Evolutionary conservation across 1,140 invertebrate species (phyloP).

Genomic region (Heliconius nattereri): DNA sequence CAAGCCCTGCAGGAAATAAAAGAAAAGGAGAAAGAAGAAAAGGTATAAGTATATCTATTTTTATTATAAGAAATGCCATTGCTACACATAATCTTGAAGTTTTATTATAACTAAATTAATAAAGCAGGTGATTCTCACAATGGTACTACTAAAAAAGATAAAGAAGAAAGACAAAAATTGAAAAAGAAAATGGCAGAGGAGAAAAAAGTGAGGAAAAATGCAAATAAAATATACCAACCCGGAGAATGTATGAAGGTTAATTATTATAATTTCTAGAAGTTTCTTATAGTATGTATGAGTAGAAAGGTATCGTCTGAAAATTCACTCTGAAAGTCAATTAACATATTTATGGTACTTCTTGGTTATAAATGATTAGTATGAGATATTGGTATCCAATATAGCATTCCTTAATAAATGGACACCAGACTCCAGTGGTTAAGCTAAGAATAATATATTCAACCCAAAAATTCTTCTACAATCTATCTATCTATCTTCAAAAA

Average conservation of each 20-base stretch:
- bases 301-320: too few species aligned
- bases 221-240: slow-evolving; percentile 75
- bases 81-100: background rate
- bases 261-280: background rate
- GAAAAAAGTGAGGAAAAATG: slow-evolving; percentile 54
- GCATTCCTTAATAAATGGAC: too few species aligned
- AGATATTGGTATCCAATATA: too few species aligned
- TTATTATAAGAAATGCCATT: background rate
- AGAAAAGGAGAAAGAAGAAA: background rate
- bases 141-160: slow-evolving; percentile 32
- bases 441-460: too few species aligned
- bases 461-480: too few species aligned
- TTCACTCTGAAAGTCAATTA: too few species aligned
- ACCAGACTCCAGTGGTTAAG: too few species aligned
- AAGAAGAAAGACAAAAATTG: slow-evolving; percentile 47
- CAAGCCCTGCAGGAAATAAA: background rate
- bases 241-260: slow-evolving; percentile 82
- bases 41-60: background rate
- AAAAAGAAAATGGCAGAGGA: slow-evolving; percentile 54
- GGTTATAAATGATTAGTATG: too few species aligned
- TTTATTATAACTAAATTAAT: background rate
- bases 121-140: slow-evolving; percentile 4
- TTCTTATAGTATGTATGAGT: too few species aligned
- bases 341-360: too few species aligned
- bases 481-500: too few species aligned